Evolutionary conservation across 2,797 vertebrate species (phyloP).

Genomic region (Pseudocheirus occidentalis): DNA sequence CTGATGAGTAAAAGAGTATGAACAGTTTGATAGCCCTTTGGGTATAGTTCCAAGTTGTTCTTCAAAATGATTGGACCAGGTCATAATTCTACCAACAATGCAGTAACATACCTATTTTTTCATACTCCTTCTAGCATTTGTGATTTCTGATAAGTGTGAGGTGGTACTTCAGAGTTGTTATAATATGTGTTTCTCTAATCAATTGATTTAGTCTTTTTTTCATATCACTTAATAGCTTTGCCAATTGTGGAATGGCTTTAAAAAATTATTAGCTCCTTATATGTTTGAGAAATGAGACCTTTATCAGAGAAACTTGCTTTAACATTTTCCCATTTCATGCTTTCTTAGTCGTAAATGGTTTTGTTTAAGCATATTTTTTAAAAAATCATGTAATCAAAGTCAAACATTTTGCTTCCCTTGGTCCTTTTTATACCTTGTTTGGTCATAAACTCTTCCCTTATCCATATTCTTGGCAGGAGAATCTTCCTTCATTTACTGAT

Average conservation of each 20-base stretch:
- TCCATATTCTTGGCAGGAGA: not conserved
- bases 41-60: not conserved
- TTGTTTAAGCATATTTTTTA: not conserved
- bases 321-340: not conserved
- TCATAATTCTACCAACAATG: not conserved
- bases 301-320: not conserved
- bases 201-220: not conserved
- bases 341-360: not conserved
- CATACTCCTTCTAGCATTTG: not conserved
- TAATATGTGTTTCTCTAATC: not conserved
- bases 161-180: not conserved
- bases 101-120: not conserved
- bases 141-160: not conserved
- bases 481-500: not conserved
- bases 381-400: not conserved
- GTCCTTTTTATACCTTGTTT: not conserved
- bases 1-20: not conserved
- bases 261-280: not conserved
- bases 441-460: too few species aligned
- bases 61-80: not conserved
- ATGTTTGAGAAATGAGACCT: not conserved
- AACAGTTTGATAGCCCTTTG: not conserved
- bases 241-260: not conserved
- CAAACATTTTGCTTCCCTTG: not conserved
- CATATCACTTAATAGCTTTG: not conserved